Evolutionary conservation across 2,888 invertebrate species (phyloP).

Genomic region (Apocheima hispidaria): DNA sequence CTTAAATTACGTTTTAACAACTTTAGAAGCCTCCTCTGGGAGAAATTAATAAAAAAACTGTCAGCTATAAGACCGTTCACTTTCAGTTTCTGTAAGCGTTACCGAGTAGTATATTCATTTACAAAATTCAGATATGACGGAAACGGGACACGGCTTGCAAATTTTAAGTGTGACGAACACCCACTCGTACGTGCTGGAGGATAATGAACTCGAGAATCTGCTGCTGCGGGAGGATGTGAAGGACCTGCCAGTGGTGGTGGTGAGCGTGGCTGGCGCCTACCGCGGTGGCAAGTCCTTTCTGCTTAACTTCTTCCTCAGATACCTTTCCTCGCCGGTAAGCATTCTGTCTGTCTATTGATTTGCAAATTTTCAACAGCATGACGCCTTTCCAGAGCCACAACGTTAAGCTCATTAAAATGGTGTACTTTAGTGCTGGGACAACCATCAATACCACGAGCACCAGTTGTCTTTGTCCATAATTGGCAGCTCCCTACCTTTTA

Average conservation of each 20-base stretch:
- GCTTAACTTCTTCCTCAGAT: slow-evolving; percentile 51
- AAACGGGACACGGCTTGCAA: slow-evolving; percentile 29
- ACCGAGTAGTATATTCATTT: background rate
- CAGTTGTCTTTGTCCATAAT: too few relatives aligned
- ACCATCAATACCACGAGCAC: too few relatives aligned
- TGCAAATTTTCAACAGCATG: background rate
- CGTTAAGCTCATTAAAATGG: too few relatives aligned
- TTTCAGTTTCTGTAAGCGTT: too few relatives aligned
- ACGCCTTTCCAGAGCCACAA: background rate
- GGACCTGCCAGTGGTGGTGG: slow-evolving; percentile 48
- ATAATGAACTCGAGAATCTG: slow-evolving; percentile 35
- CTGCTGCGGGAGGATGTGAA: slow-evolving; percentile 42
- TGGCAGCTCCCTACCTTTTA: too few relatives aligned
- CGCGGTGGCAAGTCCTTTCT: slow-evolving; percentile 54
- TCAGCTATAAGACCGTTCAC: too few relatives aligned
- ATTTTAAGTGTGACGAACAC: slow-evolving; percentile 31
- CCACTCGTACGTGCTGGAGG: slow-evolving; percentile 38
- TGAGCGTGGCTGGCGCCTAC: slow-evolving; percentile 53
- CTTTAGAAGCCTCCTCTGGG: too few relatives aligned
- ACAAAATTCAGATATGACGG: slow-evolving; percentile 22
- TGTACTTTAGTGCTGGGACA: too few relatives aligned
- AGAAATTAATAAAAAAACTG: too few relatives aligned
- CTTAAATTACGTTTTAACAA: too few relatives aligned
- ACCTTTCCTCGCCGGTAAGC: slow-evolving; percentile 47
- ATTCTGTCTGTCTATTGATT: background rate